Evolutionary conservation across 2,888 invertebrate genomes (phyloP).

Genomic region (Eupithecia tripunctaria): DNA sequence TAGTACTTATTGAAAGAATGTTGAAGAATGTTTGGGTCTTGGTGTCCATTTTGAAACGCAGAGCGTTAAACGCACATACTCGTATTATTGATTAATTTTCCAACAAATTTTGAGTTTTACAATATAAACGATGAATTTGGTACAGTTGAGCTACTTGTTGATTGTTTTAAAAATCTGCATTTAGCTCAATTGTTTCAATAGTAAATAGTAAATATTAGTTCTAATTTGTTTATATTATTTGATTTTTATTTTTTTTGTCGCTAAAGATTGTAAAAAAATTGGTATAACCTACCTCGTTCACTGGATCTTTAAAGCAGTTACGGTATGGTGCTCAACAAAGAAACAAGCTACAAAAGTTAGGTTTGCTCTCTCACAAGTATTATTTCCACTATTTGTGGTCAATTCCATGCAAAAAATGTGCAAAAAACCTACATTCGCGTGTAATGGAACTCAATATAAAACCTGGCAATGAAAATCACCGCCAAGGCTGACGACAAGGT

Average conservation of each 20-base stretch:
- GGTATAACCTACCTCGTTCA: neutral
- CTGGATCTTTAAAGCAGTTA: neutral
- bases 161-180: too few species aligned
- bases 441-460: constrained; percentile 28
- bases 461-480: constrained; percentile 44
- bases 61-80: neutral
- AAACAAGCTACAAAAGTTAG: neutral
- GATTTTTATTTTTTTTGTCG: too few species aligned
- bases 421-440: constrained; percentile 13
- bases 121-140: neutral
- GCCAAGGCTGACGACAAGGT: constrained; percentile 51
- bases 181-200: too few species aligned
- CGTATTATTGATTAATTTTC: neutral
- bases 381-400: neutral
- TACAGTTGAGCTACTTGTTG: too few species aligned
- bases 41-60: neutral
- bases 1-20: neutral
- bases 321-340: neutral
- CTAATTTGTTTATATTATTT: too few species aligned
- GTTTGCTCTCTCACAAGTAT: neutral
- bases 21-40: neutral
- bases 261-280: neutral
- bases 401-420: neutral
- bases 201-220: too few species aligned
- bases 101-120: neutral